Evolutionary conservation across 2,888 invertebrate species (phyloP), one percentile per base, ranked within the genome.

Genomic region (Dryobotodes eremita): DNA sequence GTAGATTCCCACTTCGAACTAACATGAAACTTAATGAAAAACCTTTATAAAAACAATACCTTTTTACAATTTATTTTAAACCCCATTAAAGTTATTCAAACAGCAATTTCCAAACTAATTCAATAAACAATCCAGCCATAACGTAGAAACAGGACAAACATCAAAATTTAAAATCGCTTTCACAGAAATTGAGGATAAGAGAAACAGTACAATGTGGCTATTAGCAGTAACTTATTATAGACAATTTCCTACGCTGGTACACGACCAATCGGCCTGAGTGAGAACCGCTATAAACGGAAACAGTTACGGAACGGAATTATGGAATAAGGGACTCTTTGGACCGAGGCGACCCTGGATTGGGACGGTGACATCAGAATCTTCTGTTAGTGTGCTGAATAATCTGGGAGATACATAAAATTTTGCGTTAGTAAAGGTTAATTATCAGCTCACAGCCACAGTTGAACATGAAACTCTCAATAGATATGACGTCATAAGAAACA

Each of bases 211-310:
- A 92, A 92, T 92, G 91, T 90, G 85, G 88, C 91, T 89, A 93
- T 95, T 93, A 94, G 92, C 91, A 91, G 92, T 95, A 94, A 94
- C 91, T 94, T 94, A 94, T 94, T 94, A 94, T 93, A 91, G 94
- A 94, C 94, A 94, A 95, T 95, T 94, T 94, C 94, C 94, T 93
- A 92, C 91, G 90, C 92, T 91, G 89, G 90, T 93, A 93, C 90
- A 92, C 92, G 94, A 95, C 94, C 95, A 95, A 95, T 95, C 93
- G 93, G 89, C 87, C 92, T 94, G 94, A 96, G 95, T 95, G 94
- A 95, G 93, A 94, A 92, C 89, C 91, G 92, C 93, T 91, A 94
- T 95, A 95, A 95, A 94, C 86, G 94, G 94, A 95, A 93, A 93
- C 93, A 90, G 93, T 93, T 93, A 93, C 92, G 90, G 92, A 90